Conservation (phyloP, 2,888 invertebrate species). For the Monopis laevigella region DNA sequence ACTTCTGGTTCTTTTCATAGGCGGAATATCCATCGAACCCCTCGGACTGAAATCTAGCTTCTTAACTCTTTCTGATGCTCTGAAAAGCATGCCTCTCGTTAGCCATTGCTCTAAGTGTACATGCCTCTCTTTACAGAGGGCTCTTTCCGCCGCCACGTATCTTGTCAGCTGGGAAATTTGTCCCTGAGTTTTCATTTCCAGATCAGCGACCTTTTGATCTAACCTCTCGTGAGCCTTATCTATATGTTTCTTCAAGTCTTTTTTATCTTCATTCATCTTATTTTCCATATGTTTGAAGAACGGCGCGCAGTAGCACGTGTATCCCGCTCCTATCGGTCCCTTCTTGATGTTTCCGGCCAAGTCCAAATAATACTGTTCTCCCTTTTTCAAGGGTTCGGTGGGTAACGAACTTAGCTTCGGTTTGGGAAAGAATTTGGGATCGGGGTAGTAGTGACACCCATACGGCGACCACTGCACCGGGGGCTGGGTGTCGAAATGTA, state of each 20-base stretch:
- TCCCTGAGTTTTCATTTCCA: constrained; percentile 78
- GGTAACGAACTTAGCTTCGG: constrained; percentile 88
- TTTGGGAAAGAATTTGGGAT: constrained; percentile 84
- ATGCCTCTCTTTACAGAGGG: constrained; percentile 70
- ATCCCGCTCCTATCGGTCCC: constrained; percentile 93
- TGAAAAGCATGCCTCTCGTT: constrained; percentile 69
- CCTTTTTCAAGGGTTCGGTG: constrained; percentile 83
- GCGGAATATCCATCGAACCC: constrained; percentile 62
- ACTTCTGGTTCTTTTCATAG: constrained; percentile 74
- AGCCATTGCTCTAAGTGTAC: constrained; percentile 76
- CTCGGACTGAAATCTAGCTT: constrained; percentile 58
- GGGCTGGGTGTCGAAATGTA: constrained; percentile 60
- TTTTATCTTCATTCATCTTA: constrained; percentile 80
- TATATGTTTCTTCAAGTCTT: constrained; percentile 80
- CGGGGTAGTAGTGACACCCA: constrained; percentile 91
- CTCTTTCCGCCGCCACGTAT: constrained; percentile 71
- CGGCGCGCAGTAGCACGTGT: constrained; percentile 93
- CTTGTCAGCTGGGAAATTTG: constrained; percentile 76
- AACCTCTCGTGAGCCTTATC: constrained; percentile 82
- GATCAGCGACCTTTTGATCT: constrained; percentile 81
- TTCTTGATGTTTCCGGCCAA: constrained; percentile 94
- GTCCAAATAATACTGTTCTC: constrained; percentile 94
- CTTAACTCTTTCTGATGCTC: constrained; percentile 61
- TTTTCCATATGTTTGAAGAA: constrained; percentile 90
- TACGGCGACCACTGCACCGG: constrained; percentile 85